Percentiles rank a stretch among this genome's conserved stretches.
Evolutionary conservation across 2,797 vertebrate species (phyloP).

Genomic region (Lophius americanus): DNA sequence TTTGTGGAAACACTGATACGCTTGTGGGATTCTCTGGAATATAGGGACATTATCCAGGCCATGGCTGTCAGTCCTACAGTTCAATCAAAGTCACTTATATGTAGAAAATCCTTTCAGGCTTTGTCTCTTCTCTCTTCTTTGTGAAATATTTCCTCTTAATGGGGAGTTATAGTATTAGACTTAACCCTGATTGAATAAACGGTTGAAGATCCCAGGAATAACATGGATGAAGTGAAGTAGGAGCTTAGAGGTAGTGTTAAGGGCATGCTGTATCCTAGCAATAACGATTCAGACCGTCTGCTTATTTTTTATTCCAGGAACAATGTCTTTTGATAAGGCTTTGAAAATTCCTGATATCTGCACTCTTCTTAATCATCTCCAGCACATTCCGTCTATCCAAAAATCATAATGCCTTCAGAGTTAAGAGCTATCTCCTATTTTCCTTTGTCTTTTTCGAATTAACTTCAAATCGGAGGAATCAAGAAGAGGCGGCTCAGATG

Average conservation of each 20-base stretch:
- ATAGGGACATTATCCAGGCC: slow-evolving; percentile 28
- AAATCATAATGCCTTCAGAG: slow-evolving; percentile 6
- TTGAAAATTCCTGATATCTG: slow-evolving; percentile 18
- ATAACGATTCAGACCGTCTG: background rate
- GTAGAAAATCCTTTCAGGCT: slow-evolving; percentile 12
- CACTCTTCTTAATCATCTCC: slow-evolving; percentile 13
- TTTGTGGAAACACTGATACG: slow-evolving; percentile 32
- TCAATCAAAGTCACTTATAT: slow-evolving; percentile 50
- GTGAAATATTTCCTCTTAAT: slow-evolving; percentile 1
- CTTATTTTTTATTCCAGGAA: slow-evolving; percentile 19
- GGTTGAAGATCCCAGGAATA: slow-evolving; percentile 18
- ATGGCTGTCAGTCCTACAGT: slow-evolving; percentile 35
- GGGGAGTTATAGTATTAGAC: background rate
- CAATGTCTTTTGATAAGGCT: slow-evolving; percentile 18
- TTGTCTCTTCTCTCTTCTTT: background rate
- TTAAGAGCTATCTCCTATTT: slow-evolving; percentile 6
- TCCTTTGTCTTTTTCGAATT: slow-evolving; percentile 1
- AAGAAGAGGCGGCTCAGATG: background rate
- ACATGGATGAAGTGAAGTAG: slow-evolving; percentile 1
- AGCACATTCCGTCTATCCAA: slow-evolving; percentile 11
- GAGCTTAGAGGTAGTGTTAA: slow-evolving; percentile 6
- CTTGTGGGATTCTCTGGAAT: slow-evolving; percentile 35
- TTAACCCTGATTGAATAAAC: slow-evolving; percentile 15
- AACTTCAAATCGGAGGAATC: slow-evolving; percentile 1
- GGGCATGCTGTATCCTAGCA: background rate